Base-by-base conservation (phyloP, 2,888 invertebrate species). In the Campoplex nolae region DNA sequence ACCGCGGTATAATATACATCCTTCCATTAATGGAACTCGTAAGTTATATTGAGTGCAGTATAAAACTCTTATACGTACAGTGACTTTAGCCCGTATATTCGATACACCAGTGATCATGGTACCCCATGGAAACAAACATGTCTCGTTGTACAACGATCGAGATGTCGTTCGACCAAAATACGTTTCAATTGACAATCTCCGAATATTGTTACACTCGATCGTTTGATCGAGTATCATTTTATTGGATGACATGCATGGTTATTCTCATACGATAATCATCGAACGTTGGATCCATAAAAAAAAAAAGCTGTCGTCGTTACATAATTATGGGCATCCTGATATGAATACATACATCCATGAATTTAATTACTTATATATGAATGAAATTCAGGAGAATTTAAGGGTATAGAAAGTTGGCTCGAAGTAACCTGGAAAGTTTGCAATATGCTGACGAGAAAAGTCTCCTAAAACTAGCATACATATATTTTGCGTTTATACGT, bases 1-100 rank as follows among this genome's bases (percentile, higher is more conserved):
- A 38, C 62, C 54, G 32, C 7, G n/a, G 56, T 32, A 54, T 51
- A 51, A 51, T 83, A 62, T 71, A 67, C 32, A 73, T 83, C 71
- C 77, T 70, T 42, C 48, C 71, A 79, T 83, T 86, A 70, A 85
- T 85, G 84, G 84, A 35, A 76, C 80, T 73, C 76, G 70, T 83
- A 70, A 54, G 18, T 32, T 38, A 45, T 23, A 32, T 18, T n/a
- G 48, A 67, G 74, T 74, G 78, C 74, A 56, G 38, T 48, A 73
- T 48, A 54, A 65, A 45, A 84, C 74, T 74, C 48, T 58, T 48
- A 35, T 54, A 62, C n/a, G n/a, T 51, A 67, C 58, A 68, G 67
- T 82, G 28, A 58, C 11, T 38, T 38, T 65, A 67, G 11, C 42
- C 28, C 68, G 42, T 54, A 56, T 16, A 56, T 68, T 58, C 6